Conservation (phyloP, 2,888 invertebrate genomes). For the Automeris io region DNA sequence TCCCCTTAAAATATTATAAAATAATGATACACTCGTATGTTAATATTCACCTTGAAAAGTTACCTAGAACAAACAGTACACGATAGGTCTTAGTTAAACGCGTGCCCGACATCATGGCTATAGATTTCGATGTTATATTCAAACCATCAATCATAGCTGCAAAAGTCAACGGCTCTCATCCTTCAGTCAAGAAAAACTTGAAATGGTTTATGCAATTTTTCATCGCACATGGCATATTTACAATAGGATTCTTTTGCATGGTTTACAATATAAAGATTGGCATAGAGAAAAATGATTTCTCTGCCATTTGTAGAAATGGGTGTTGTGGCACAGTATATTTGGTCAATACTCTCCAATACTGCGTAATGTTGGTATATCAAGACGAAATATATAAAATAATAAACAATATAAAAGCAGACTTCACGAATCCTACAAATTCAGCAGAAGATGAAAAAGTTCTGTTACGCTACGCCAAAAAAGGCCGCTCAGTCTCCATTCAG, state of each 20-base stretch:
- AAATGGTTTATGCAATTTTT: conserved; percentile 20
- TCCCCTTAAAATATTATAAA: too few relatives aligned
- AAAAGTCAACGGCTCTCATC: conserved; percentile 16
- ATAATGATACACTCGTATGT: too few relatives aligned
- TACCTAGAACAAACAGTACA: too few relatives aligned
- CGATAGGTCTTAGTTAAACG: too few relatives aligned
- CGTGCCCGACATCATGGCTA: too few relatives aligned
- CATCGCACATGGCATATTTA: conserved; percentile 9
- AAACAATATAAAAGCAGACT: conserved; percentile 30
- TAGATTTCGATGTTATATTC: conserved; percentile 22
- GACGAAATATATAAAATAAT: conserved; percentile 22
- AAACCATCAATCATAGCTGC: conserved; percentile 13
- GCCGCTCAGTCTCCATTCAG: conserved; percentile 23
- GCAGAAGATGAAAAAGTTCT: conserved; percentile 24
- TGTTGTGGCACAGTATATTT: conserved; percentile 12
- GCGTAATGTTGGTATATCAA: conserved; percentile 23
- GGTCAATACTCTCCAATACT: conserved; percentile 11
- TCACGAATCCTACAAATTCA: conserved; percentile 14
- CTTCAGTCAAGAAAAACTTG: conserved; percentile 13
- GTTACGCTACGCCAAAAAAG: conserved; percentile 23
- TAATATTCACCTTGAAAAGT: too few relatives aligned
- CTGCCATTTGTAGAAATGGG: conserved; percentile 19
- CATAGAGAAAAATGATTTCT: conserved; percentile 16
- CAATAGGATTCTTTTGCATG: conserved; percentile 3
- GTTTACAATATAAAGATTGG: conserved; percentile 19